phyloP scores from a whole-genome alignment of 2,113 vertebrate genomes.

The Paracanthobrama guichenoti region DNA sequence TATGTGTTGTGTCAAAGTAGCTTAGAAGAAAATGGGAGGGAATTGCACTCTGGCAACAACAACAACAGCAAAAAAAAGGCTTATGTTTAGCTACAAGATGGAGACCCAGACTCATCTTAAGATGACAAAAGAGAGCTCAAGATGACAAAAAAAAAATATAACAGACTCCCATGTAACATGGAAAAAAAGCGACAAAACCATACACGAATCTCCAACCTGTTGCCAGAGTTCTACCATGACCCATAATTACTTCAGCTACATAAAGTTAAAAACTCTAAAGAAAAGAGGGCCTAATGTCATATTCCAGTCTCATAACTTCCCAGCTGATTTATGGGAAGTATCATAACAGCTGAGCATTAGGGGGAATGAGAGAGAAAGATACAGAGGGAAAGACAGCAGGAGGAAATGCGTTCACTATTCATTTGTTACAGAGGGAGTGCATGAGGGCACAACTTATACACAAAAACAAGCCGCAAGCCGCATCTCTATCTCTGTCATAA shows the following conservation, averaged over 20 bases:
- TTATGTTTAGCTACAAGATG: not conserved
- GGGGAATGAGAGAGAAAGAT: not conserved
- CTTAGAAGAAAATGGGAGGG: not conserved
- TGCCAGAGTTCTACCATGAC: not conserved
- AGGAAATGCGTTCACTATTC: conserved; percentile 46
- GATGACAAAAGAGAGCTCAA: not conserved
- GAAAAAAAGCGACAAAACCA: not conserved
- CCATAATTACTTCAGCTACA: conserved; percentile 22
- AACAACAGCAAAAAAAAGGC: not conserved
- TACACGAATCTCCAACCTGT: not conserved
- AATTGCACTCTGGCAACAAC: not conserved
- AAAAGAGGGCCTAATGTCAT: not conserved
- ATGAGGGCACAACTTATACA: conserved; percentile 30
- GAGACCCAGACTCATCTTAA: not conserved
- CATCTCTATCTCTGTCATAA: conserved; percentile 48
- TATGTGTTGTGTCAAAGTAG: not conserved
- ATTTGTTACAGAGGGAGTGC: conserved; percentile 35
- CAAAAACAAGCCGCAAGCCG: conserved; percentile 50
- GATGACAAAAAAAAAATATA: not conserved
- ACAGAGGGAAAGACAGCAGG: conserved; percentile 19
- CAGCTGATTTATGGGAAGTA: conserved; percentile 19
- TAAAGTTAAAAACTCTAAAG: not conserved
- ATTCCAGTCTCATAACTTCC: not conserved
- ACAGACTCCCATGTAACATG: not conserved
- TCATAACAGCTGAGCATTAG: not conserved